Base-by-base conservation (phyloP, 2,888 invertebrate species). In the Gryllus longicercus region DNA sequence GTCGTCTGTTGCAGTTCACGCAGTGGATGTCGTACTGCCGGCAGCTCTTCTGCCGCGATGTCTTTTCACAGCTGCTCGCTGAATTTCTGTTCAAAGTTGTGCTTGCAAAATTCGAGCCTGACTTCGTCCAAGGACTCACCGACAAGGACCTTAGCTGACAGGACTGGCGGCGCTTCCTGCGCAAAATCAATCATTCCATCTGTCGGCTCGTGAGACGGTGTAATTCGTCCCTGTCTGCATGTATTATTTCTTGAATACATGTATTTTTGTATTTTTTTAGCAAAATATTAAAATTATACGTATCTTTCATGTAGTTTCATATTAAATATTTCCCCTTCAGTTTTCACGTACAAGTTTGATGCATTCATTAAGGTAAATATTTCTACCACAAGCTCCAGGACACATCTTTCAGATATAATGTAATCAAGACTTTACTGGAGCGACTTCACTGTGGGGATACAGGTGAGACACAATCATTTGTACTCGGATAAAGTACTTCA, bases 31-130 rank as follows among this genome's bases (percentile, higher is more conserved):
- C 63, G 63, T 63, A 63, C 5, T 63, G 63, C n/a, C 63, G 63
- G 16, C 63, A n/a, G 16, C 63, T 63, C n/a, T 63, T 63, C n/a
- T 63, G 16, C 16, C 63, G 63, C 63, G 63, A 63, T 4, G n/a
- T 63, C 63, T 63, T 63, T n/a, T 14, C 63, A 14, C 63, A 63
- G 11, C 63, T 63, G 16, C 63, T 63, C 16, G 63, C 63, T n/a
- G 63, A 63, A n/a, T 63, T 63, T n/a, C 63, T 63, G 16, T 63
- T 63, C 63, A 63, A 63, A 63, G 63, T 63, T 18, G 63, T 63
- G 14, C 14, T 63, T 0, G 14, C 63, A 12, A 63, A 63, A 8
- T 63, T 63, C 63, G 63, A 63, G 63, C 63, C 63, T 18, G 63
- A 63, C 14, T 63, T n/a, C 14, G n/a, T 14, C 63, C 63, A 38